Percentiles rank a stretch among this genome's conserved stretches.
These are phyloP conservation scores for Itoplectis maculator DNA, from an alignment of 2,888 invertebrate species.

Conservation along the genomic window DNA sequence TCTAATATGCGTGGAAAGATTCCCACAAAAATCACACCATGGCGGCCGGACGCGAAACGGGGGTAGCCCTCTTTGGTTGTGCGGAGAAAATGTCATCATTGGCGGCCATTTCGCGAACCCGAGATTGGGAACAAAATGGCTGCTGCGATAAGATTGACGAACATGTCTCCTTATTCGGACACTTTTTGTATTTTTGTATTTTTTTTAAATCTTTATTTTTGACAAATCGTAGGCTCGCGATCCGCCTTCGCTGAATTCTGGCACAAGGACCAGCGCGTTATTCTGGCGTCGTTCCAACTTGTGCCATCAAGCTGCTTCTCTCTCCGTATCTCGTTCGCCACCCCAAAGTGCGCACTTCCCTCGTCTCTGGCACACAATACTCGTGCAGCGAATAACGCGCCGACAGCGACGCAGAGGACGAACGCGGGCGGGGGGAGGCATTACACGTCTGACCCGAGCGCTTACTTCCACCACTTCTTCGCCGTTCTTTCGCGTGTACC, in stretches of 20 bases:
- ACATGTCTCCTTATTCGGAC: neutral
- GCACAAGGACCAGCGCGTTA: slow-evolving; percentile 71
- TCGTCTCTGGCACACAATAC: slow-evolving; percentile 28
- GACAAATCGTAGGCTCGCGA: slow-evolving; percentile 66
- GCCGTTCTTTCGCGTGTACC: slow-evolving; percentile 17
- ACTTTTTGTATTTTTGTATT: too few species aligned
- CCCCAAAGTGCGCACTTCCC: slow-evolving; percentile 19
- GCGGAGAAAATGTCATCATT: neutral
- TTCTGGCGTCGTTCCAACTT: slow-evolving; percentile 78
- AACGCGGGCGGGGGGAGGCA: slow-evolving; percentile 36
- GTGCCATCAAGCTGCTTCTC: slow-evolving; percentile 42
- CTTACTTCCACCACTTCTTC: slow-evolving; percentile 29
- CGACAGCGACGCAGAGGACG: slow-evolving; percentile 23
- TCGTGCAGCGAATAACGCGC: slow-evolving; percentile 11
- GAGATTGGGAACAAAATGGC: slow-evolving; percentile 18
- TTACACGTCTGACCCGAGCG: slow-evolving; percentile 35
- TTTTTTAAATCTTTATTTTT: too few species aligned
- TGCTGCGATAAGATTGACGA: slow-evolving; percentile 25
- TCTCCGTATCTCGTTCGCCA: neutral
- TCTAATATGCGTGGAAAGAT: neutral
- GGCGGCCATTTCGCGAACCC: neutral
- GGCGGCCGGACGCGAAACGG: too few species aligned
- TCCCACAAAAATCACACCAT: neutral
- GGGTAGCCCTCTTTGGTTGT: too few species aligned
- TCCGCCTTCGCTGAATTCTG: slow-evolving; percentile 71